Conservation (phyloP, 2,113 vertebrate species). For the Oryzias celebensis region DNA sequence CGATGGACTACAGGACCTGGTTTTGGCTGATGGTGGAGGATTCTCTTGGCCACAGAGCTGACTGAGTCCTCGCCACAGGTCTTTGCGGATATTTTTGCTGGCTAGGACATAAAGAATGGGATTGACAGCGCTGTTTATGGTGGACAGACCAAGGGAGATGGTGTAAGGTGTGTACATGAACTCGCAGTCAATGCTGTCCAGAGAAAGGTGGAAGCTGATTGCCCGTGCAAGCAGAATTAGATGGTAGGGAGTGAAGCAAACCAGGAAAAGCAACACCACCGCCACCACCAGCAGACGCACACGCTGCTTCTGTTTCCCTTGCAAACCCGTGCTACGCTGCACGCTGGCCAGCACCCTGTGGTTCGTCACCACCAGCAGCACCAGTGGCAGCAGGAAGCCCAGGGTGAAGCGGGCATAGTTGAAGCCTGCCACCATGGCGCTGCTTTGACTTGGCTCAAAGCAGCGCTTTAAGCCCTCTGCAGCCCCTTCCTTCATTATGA, state of each 20-base stretch:
- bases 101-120: conserved; percentile 86
- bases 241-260: conserved; percentile 89
- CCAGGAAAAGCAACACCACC: conserved; percentile 83
- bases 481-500: conserved; percentile 37
- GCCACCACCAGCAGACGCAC: conserved; percentile 72
- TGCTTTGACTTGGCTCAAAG: conserved; percentile 78
- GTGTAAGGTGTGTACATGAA: conserved; percentile 72
- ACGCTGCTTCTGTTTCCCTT: conserved; percentile 69
- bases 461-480: conserved; percentile 32
- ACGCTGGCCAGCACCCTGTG: conserved; percentile 69
- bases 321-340: conserved; percentile 74
- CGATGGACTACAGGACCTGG: conserved; percentile 28
- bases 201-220: conserved; percentile 56
- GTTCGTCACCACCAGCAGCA: conserved; percentile 79
- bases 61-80: conserved; percentile 58
- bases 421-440: conserved; percentile 45
- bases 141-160: conserved; percentile 82
- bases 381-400: conserved; percentile 81
- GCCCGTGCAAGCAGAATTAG: conserved; percentile 78
- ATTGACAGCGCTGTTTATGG: conserved; percentile 81
- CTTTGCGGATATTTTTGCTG: conserved; percentile 77
- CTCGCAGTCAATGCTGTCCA: conserved; percentile 10
- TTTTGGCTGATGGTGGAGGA: conserved; percentile 38
- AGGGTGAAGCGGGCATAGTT: conserved; percentile 73
- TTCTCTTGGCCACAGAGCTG: conserved; percentile 39